These are phyloP conservation scores for Isurus oxyrinchus DNA, from an alignment of 2,113 vertebrate genomes.

Conservation along the genomic window DNA sequence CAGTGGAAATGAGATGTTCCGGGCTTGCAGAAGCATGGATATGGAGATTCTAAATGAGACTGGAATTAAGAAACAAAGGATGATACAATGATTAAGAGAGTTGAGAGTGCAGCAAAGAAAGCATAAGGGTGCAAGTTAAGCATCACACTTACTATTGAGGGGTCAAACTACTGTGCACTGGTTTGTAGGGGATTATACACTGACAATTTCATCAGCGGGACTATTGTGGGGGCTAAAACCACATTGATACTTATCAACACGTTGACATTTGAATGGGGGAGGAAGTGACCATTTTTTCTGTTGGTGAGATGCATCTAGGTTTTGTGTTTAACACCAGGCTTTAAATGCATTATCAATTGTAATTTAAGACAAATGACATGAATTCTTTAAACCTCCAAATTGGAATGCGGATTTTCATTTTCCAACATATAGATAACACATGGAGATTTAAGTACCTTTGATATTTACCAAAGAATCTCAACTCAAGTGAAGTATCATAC, in stretches of 20 bases:
- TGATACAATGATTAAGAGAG: background rate
- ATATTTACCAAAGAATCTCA: background rate
- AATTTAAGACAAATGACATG: background rate
- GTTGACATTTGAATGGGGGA: background rate
- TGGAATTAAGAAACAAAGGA: background rate
- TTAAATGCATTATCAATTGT: background rate
- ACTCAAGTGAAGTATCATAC: background rate
- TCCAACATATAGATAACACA: background rate
- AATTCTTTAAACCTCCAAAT: background rate
- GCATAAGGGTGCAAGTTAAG: background rate
- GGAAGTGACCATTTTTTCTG: background rate
- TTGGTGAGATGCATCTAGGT: background rate
- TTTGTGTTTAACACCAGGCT: background rate
- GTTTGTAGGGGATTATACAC: background rate
- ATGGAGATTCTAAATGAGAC: background rate
- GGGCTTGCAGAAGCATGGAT: background rate
- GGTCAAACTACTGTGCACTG: background rate
- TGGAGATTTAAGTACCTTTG: background rate
- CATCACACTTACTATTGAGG: background rate
- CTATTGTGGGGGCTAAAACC: background rate
- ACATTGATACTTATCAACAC: background rate
- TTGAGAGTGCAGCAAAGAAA: background rate
- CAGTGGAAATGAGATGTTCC: background rate
- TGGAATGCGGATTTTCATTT: background rate
- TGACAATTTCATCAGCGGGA: background rate